These are phyloP conservation scores for Molanna angustata DNA, from an alignment of 2,888 invertebrate species.

Conservation along the genomic window DNA sequence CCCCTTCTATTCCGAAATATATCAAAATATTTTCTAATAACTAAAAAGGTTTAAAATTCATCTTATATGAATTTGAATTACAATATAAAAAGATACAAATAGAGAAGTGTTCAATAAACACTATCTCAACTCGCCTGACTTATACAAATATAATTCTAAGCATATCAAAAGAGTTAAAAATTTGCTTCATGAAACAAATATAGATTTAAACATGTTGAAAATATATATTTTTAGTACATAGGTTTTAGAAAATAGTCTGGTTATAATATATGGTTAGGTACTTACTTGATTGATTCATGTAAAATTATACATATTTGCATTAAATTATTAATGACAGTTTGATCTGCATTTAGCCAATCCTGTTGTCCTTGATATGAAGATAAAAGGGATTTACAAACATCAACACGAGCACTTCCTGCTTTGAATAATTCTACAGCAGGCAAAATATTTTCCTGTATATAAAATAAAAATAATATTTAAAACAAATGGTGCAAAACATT, in stretches of 20 bases:
- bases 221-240: no score
- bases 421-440: conserved; percentile 88
- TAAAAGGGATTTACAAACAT: conserved; percentile 80
- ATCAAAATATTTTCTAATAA: no score
- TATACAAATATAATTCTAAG: no score
- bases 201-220: no score
- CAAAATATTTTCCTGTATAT: conserved; percentile 84
- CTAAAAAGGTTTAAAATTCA: neutral
- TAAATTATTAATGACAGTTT: conserved; percentile 82
- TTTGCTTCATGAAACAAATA: no score
- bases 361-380: conserved; percentile 54
- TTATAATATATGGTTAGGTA: conserved; percentile 28
- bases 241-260: no score
- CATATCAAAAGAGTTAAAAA: no score
- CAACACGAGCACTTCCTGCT: conserved; percentile 76
- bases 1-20: no score
- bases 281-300: conserved; percentile 91
- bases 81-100: no score
- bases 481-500: neutral
- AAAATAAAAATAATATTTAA: neutral
- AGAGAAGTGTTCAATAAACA: no score
- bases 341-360: conserved; percentile 65
- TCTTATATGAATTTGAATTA: no score
- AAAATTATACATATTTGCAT: conserved; percentile 86
- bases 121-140: no score